Evolutionary conservation across 2,888 invertebrate genomes (phyloP).

Genomic region (Argyra leucocephala): DNA sequence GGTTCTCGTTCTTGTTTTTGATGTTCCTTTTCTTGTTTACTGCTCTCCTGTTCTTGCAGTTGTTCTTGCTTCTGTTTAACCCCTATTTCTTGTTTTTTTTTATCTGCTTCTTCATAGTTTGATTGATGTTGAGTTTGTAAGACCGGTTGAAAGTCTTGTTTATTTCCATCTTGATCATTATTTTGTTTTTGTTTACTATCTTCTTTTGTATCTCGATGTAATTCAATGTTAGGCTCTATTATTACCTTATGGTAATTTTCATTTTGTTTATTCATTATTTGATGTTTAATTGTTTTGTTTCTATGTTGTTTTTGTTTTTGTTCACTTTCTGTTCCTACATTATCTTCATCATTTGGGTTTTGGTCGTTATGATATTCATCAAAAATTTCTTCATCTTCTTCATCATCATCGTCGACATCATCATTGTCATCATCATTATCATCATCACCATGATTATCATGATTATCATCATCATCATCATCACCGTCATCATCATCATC

Average conservation of each 20-base stretch:
- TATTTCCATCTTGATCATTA: slow-evolving; percentile 12
- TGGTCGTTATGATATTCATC: slow-evolving; percentile 9
- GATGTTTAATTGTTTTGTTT: too few species aligned
- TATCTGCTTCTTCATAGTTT: too few species aligned
- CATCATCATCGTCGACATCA: not conserved
- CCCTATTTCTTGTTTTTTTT: too few species aligned
- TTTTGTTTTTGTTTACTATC: slow-evolving; percentile 8
- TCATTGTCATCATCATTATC: too few species aligned
- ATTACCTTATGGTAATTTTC: too few species aligned
- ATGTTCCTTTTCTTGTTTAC: not conserved
- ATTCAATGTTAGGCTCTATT: too few species aligned
- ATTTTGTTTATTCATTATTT: too few species aligned
- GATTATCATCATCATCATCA: too few species aligned
- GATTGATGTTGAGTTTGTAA: slow-evolving; percentile 21
- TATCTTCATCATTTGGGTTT: not conserved
- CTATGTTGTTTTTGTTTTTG: slow-evolving; percentile 10
- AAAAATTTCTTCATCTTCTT: slow-evolving; percentile 12
- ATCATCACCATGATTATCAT: too few species aligned
- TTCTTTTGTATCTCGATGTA: slow-evolving; percentile 13
- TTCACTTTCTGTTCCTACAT: slow-evolving; percentile 12
- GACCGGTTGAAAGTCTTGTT: slow-evolving; percentile 18
- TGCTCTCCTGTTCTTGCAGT: not conserved
- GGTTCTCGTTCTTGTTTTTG: not conserved
- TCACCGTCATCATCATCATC: too few species aligned
- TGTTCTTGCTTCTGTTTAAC: slow-evolving; percentile 27